A percentile compares a stretch with the other conserved stretches of the same genome.
Conservation (phyloP, 2,113 vertebrate genomes). For the Rhineura floridana region DNA sequence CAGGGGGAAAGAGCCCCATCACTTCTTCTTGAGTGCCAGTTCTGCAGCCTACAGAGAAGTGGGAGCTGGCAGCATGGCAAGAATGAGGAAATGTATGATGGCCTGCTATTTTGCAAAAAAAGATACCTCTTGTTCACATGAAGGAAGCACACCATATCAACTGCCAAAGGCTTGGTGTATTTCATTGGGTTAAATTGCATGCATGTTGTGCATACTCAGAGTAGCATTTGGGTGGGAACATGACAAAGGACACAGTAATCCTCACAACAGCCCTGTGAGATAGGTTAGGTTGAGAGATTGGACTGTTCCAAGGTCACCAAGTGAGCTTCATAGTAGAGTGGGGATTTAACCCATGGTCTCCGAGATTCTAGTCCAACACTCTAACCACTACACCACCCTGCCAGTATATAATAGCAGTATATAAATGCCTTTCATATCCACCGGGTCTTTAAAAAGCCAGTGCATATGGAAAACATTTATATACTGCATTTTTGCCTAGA, state of each 20-base stretch:
- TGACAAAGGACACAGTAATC: neutral
- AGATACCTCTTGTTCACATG: neutral
- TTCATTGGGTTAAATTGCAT: neutral
- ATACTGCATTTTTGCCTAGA: no score
- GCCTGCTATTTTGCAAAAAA: neutral
- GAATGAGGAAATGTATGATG: neutral
- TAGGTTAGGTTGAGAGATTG: no score
- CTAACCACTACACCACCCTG: no score
- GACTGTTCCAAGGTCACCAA: no score
- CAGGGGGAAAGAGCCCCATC: rapidly evolving
- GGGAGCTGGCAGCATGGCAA: rapidly evolving
- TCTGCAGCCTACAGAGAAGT: neutral
- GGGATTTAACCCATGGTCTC: no score
- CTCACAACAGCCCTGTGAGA: no score
- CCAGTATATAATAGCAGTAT: no score
- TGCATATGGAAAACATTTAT: no score
- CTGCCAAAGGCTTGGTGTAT: neutral
- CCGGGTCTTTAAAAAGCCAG: no score
- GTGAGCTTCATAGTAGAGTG: no score
- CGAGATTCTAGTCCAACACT: no score
- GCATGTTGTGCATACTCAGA: neutral
- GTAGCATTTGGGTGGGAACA: neutral
- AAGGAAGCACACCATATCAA: neutral
- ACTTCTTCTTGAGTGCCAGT: neutral
- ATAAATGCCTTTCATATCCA: no score